Evolutionary conservation across 1,140 invertebrate species (phyloP), one percentile per base, ranked within the genome.

Genomic region (Drosophila kepulauana): DNA sequence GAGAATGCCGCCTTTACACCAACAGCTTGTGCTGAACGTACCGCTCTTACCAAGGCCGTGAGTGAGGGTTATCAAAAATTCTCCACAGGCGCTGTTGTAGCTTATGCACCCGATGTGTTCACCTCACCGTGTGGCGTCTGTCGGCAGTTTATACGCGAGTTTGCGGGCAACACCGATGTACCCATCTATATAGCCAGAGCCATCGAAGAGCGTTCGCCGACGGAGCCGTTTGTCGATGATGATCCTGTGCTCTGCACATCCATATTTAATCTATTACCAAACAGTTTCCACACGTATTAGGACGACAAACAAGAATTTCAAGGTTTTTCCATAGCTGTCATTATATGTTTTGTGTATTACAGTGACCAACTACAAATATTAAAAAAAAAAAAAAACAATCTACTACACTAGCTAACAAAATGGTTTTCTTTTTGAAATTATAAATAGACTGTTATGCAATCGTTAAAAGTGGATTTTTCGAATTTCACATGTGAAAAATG

Each of bases 51-150:
- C 0, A 97, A 97, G 88, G 98, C 98, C 0, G 95, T 99, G 1
- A 97, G 97, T 48, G 96, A 98, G 72, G 98, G 98, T 0, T 94
- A 96, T 69, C 93, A 82, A 16, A 95, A 96, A 51, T 98, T 99
- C 80, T 94, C 93, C 61, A 94, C 94, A 0, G 94, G 98, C 3
- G 96, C 96, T 1, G 95, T 99, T 2, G 93, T 95, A 0, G 96
- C 95, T 3, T 94, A 96, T 59, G 93, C 95, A 45, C 93, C 94
- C 25, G 93, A 95, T 16, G 91, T 86, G 5, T 96, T 97, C 78
- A 96, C 96, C 0, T 94, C 96, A 1, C 98, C 98, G 0, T 99
- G 99, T 93, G 99, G 99, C 4, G 95, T 97, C 2, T 99, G 99
- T 92, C 93, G 99, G 46, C 98, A 99, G 93, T 94, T 96, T 57